Evolutionary conservation across 2,888 invertebrate species (phyloP), one percentile per base, ranked within the genome.

Genomic region (Andrena bicolor): DNA sequence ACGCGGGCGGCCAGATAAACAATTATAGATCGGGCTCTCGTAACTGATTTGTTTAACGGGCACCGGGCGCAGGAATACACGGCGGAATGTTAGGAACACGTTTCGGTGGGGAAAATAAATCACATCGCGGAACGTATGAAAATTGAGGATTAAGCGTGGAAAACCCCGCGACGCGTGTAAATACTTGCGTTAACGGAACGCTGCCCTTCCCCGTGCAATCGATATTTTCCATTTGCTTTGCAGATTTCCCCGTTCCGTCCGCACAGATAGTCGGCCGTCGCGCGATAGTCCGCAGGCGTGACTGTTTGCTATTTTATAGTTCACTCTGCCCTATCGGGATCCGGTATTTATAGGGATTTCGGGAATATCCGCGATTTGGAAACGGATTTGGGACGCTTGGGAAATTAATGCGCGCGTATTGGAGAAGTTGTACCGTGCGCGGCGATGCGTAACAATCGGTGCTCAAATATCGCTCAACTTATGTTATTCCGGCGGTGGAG

Each of bases 11-110:
- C 53, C 61, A 51, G 60, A 76, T 75, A 64, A 79, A 76, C 63
- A 75, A 78, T 78, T 68, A 78, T 68, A 78, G 77, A 35, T 7
- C 56, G 56, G 13, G 10, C 26, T 48, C n/a, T 49, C 58, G 74
- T 51, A 35, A 16, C 41, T 26, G 48, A 58, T 76, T 71, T 16
- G 10, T 26, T n/a, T 32, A 49, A 23, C 20, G n/a, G 5, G 8
- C 10, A 0, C 8, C 41, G 41, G 1, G 13, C 41, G 5, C 1
- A 16, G 13, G 5, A 41, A 41, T 16, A 41, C 41, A 41, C 41
- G 5, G 48, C 20, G 16, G 49, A 41, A 20, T 10, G 20, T 66
- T 51, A 13, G 49, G 13, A 20, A 26, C 65, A n/a, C 32, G 49
- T 30, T 65, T 10, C 41, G 8, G 10, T 30, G 20, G 23, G 13